A percentile compares a stretch with the other conserved stretches of the same genome.
These are phyloP conservation scores for Drosophila ohnishii DNA, from an alignment of 1,140 invertebrate genomes.

Conservation along the genomic window DNA sequence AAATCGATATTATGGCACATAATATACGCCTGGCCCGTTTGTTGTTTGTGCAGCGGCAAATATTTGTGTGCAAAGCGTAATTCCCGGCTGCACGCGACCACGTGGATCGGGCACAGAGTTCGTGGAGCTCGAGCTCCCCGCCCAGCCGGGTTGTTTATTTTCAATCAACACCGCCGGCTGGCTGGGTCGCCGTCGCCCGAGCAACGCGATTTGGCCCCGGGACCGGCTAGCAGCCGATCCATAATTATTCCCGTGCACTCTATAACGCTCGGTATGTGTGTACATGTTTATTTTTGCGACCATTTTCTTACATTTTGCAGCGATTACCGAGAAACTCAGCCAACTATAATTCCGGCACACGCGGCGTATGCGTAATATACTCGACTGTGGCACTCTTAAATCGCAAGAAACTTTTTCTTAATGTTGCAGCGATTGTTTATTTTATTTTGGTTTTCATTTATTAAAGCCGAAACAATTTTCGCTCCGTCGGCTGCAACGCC, in stretches of 20 bases:
- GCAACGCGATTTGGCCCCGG: conserved; percentile 43
- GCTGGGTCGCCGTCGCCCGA: conserved; percentile 14
- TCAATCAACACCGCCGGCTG: conserved; percentile 50
- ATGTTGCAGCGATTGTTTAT: conserved; percentile 33
- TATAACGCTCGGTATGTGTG: conserved; percentile 4
- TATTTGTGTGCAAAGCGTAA: conserved; percentile 63
- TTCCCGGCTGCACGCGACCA: conserved; percentile 63
- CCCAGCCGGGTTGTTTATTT: conserved; percentile 62
- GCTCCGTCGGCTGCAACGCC: conserved; percentile 43
- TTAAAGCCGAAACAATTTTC: conserved; percentile 23
- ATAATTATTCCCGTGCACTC: conserved; percentile 47
- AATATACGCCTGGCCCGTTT: conserved; percentile 28
- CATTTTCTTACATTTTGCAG: conserved; percentile 55
- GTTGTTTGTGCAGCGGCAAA: conserved; percentile 61
- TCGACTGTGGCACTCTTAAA: conserved; percentile 3
- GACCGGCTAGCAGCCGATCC: conserved; percentile 37
- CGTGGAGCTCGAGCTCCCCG: background rate
- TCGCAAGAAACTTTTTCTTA: conserved; percentile 16
- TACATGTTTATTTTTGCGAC: conserved; percentile 12
- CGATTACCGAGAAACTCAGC: background rate
- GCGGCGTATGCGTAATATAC: conserved; percentile 48
- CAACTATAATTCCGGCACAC: conserved; percentile 28
- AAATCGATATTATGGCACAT: conserved; percentile 65
- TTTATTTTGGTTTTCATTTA: conserved; percentile 15
- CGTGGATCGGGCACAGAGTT: conserved; percentile 43